Evolutionary conservation across 2,113 vertebrate genomes (phyloP).

Genomic region (Strix uralensis): DNA sequence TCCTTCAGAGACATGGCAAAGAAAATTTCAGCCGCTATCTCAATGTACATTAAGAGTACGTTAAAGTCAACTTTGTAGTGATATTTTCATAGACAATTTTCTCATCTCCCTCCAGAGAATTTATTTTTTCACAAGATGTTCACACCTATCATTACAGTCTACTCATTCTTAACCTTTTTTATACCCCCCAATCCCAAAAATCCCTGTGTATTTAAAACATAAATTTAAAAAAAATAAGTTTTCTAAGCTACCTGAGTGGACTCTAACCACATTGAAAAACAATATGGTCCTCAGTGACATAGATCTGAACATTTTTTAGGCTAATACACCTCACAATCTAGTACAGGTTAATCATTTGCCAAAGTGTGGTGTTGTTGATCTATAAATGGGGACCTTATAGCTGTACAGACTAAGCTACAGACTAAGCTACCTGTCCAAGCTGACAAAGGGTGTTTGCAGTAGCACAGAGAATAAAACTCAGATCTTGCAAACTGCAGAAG

Average conservation of each 20-base stretch:
- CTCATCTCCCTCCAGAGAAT: not conserved
- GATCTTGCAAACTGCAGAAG: not conserved
- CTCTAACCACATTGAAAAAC: not conserved
- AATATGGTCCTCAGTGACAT: not conserved
- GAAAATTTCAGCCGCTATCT: not conserved
- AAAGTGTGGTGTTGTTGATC: not conserved
- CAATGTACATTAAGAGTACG: not conserved
- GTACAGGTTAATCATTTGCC: not conserved
- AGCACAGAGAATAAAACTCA: not conserved
- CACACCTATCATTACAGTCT: not conserved
- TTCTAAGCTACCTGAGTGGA: not conserved
- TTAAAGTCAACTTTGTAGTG: not conserved
- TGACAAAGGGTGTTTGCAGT: not conserved
- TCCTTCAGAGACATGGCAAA: not conserved
- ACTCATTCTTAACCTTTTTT: not conserved
- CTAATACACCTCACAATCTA: not conserved
- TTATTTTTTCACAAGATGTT: not conserved
- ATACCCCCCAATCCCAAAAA: rapidly evolving
- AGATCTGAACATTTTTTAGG: not conserved
- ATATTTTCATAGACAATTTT: not conserved
- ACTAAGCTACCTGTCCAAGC: not conserved
- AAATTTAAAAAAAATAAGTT: not conserved
- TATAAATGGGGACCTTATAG: not conserved
- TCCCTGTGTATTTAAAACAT: not conserved
- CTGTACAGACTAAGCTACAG: not conserved